Base-by-base conservation (phyloP, 2,888 invertebrate species). In the Cheilosia variabilis region DNA sequence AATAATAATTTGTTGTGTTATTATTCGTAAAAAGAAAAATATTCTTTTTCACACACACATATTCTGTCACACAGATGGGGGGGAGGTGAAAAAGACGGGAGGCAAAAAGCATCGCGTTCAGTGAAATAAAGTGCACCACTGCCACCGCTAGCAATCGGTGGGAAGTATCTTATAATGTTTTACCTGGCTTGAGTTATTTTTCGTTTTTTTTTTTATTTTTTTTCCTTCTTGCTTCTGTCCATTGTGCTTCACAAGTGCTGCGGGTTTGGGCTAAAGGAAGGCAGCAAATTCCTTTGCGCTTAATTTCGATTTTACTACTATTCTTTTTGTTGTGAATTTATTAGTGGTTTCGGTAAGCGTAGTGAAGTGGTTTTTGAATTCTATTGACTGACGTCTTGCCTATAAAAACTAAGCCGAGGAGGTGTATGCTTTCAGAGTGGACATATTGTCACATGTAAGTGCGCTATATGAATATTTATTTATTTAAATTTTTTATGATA, bases 281-380 rank as follows among this genome's bases (percentile, higher is more conserved):
- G 72, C 72, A 86, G 80, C 71, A 72, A 71, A 76, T 76, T 86
- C 75, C 86, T 72, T 66, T 62, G 72, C 57, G 81, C 71, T 81
- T 81, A 77, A 77, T 77, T 86, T 81, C 76, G 57, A 77, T 77
- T 81, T 81, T 77, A 86, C 81, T 81, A 81, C 77, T 86, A 71
- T 77, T 81, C 76, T 80, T 81, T 63, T 52, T 60, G 19, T 27
- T 58, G 76, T 80, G 68, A 73, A 58, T 57, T 65, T 77, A 62
- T 77, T 45, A 50, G 24, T 57, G 47, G 53, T 31, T n/a, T 58
- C n/a, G 47, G 10, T 24, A 47, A 53, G 60, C 62, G 53, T 52
- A 24, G 60, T 68, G 55, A 77, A 78, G 72, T 66, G 72, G 53
- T 65, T 60, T 65, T 79, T 66, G 66, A 43, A 57, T 66, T 75